These are phyloP conservation scores for Bombylius discolor DNA, from an alignment of 2,888 invertebrate species.

Conservation along the genomic window DNA sequence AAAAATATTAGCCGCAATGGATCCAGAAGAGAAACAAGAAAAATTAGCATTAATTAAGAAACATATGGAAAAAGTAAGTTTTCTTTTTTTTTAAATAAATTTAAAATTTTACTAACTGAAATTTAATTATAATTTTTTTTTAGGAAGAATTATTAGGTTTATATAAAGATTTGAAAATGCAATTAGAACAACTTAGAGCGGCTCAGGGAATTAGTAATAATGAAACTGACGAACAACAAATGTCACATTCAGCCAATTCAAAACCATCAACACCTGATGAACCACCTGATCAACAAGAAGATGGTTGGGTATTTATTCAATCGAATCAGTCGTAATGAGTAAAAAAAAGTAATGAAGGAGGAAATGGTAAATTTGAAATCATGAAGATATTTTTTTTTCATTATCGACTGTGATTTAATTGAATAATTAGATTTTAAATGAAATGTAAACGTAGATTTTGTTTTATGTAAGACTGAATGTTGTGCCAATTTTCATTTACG, in stretches of 20 bases:
- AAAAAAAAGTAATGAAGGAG: not conserved
- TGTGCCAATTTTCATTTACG: too few relatives aligned
- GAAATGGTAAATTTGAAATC: not conserved
- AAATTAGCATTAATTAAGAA: conserved; percentile 31
- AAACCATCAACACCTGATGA: conserved; percentile 8
- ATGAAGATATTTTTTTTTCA: not conserved
- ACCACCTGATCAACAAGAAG: conserved; percentile 20
- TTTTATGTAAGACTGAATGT: too few relatives aligned
- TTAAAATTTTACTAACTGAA: too few relatives aligned
- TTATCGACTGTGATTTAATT: conserved; percentile 5
- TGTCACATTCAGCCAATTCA: conserved; percentile 3
- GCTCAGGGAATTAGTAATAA: conserved; percentile 12
- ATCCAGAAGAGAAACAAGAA: conserved; percentile 27
- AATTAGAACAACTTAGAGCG: conserved; percentile 25
- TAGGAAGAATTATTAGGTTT: conserved; percentile 29
- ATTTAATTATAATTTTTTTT: too few relatives aligned
- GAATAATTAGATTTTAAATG: not conserved
- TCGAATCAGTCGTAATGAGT: conserved; percentile 23
- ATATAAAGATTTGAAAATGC: conserved; percentile 30
- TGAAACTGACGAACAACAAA: conserved; percentile 8
- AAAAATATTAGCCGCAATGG: conserved; percentile 46
- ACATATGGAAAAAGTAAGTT: conserved; percentile 28
- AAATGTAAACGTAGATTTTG: too few relatives aligned
- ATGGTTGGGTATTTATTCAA: conserved; percentile 32
- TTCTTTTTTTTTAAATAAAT: too few relatives aligned